Evolutionary conservation across 2,113 vertebrate species (phyloP), one percentile per base, ranked within the genome.

Genomic region (Dermatemys mawii): DNA sequence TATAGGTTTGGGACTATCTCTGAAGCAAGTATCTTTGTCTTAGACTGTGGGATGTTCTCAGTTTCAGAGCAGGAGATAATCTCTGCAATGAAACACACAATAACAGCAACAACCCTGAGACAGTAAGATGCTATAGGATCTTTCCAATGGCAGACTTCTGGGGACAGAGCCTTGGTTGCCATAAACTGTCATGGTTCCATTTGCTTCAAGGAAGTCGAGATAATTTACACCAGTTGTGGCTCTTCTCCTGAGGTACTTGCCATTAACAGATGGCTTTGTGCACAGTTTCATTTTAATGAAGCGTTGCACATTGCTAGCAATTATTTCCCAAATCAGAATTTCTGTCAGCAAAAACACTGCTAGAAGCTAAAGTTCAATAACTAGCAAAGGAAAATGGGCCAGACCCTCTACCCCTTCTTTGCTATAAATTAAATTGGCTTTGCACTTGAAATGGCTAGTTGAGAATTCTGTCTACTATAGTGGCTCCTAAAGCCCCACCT

Each of bases 1-100:
- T 82, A 95, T 94, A 97, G 97, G 97, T 95, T 97, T 95, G 96
- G 86, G 55, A 86, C 93, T 92, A 27, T 92, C 92, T 90, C 93
- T 53, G 84, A 95, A 95, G 94, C 63, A 90, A 90, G 3, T 60
- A 75, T 67, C 93, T 97, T 93, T 90, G 79, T 92, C 84, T 95
- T 81, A 48, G 67, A 2, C 86, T 54, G 10, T 41, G 82, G 92
- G 88, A 89, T 96, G 29, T 96, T 80, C 63, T 89, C 92, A 55
- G 51, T 29, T 11, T 14, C 80, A 94, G 93, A 88, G 60, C 84
- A 92, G 57, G 84, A 0, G 49, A 89, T 94, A 78, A 82, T 67
- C 81, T 81, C 55, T n/a, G 1, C n/a, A 82, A 53, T 51, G 70
- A 63, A 51, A 44, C 5, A 29, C n/a, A 54, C 55, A 67, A 53